Base-by-base conservation (phyloP, 2,888 invertebrate genomes). In the Eupithecia dodoneata region DNA sequence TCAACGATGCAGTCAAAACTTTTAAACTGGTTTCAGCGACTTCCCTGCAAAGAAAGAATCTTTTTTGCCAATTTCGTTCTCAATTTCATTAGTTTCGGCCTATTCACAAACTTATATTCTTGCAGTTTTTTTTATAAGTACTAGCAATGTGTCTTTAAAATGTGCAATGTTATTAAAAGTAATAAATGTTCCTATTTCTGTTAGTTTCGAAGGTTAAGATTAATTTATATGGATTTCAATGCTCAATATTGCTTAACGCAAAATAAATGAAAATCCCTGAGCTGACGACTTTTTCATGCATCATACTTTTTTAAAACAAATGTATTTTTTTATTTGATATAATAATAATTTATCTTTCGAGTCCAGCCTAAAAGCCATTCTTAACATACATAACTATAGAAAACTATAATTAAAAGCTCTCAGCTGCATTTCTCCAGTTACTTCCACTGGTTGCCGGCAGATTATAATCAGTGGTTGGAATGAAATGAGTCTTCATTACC, bases 11-110 rank as follows among this genome's bases (percentile, higher is more conserved):
- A 45, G n/a, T 67, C 0, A n/a, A 41, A 44, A 42, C 15, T 44
- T 44, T 67, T 45, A 15, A 44, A 44, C 67, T 67, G 67, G 67
- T 67, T 67, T 45, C 13, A 12, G 9, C 67, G n/a, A 67, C n/a
- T 67, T 42, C 6, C 7, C 15, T 13, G 41, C 30, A 15, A 41
- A 41, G 42, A 42, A 66, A 42, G 42, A 42, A 6, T 0, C n/a
- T 55, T 55, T 55, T 55, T 18, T n/a, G 7, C n/a, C 55, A 55
- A 18, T 55, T 55, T n/a, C 4, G 7, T n/a, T 55, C 55, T n/a
- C 55, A n/a, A 55, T n/a, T 55, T n/a, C 55, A 55, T 18, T 18
- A 18, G 59, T 59, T 18, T 3, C 18, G 9, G 18, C n/a, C 6
- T 49, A 30, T 30, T 52, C 5, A 13, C 4, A 15, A 52, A 52